These are phyloP conservation scores for Zophobas atratus DNA, from an alignment of 1,140 invertebrate genomes.

Conservation along the genomic window DNA sequence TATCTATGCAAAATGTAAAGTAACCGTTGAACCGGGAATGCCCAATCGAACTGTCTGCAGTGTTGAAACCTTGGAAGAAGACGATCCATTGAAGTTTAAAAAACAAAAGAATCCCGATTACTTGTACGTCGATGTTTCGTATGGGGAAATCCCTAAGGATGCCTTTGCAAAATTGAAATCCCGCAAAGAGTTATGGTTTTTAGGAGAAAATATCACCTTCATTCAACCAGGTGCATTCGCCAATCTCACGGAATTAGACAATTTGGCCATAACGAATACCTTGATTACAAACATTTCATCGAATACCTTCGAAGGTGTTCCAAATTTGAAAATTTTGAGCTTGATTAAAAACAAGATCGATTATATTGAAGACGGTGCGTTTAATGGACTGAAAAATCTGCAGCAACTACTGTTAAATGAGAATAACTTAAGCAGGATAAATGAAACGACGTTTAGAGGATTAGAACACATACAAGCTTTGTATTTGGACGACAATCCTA, in stretches of 20 bases:
- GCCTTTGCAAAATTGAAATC: slow-evolving; percentile 29
- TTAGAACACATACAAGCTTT: slow-evolving; percentile 15
- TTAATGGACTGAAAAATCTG: slow-evolving; percentile 10
- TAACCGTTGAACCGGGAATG: slow-evolving; percentile 1
- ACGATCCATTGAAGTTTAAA: slow-evolving; percentile 19
- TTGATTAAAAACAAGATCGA: slow-evolving; percentile 41
- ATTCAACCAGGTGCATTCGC: slow-evolving; percentile 34
- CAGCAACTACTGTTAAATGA: slow-evolving; percentile 34
- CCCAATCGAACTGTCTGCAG: slow-evolving; percentile 20
- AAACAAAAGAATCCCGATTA: slow-evolving; percentile 21
- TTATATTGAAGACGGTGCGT: slow-evolving; percentile 29
- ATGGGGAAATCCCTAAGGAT: slow-evolving; percentile 23
- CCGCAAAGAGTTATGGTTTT: slow-evolving; percentile 35
- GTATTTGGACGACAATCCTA: slow-evolving; percentile 23
- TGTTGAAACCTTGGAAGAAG: slow-evolving; percentile 20
- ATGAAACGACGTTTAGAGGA: slow-evolving; percentile 32
- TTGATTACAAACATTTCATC: slow-evolving; percentile 6
- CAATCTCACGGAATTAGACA: slow-evolving; percentile 11
- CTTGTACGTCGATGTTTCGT: slow-evolving; percentile 17
- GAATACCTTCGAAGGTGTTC: slow-evolving; percentile 24
- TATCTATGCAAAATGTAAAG: background rate
- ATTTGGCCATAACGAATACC: slow-evolving; percentile 30
- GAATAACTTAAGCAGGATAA: slow-evolving; percentile 17
- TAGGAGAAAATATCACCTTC: slow-evolving; percentile 38
- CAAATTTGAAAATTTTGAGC: slow-evolving; percentile 35